Evolutionary conservation across 2,888 invertebrate genomes (phyloP), one percentile per base, ranked within the genome.

Genomic region (Laothoe populi): DNA sequence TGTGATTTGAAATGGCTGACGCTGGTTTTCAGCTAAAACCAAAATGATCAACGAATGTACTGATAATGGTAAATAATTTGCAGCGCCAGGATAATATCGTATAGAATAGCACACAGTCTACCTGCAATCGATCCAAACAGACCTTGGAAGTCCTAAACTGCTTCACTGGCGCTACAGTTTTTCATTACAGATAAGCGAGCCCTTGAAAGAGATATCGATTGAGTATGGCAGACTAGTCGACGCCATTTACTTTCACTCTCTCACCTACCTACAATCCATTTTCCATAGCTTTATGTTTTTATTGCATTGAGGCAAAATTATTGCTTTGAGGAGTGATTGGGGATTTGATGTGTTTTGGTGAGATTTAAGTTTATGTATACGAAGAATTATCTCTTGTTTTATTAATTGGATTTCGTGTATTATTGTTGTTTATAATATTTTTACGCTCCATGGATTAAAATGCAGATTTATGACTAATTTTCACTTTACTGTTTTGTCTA

Each of bases 201-300:
- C 31, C 31, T 53, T 53, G 53, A 53, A 53, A 19, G 53, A 35
- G 16, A 53, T 53, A 53, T 53, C 53, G 53, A 53, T 53, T 53
- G 16, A 19, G 19, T 26, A 19, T 35, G 35, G 31, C 53, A 53
- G 53, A 35, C 53, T 19, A 16, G 35, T 35, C 19, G 53, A 31
- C 53, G 53, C 35, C 53, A 19, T 10, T 44, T 44, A 53, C 40
- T 45, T 38, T 49, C 40, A 59, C 24, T 38, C 23, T 46, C 19
- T 44, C 44, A 44, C 44, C 44, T 19, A 57, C 8, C 46, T 44
- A 61, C 61, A 26, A 23, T 31, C 63, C 66, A 60, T 62, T 19
- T 44, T 10, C 44, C 19, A 44, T 19, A 19, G 44, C 8, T 1
- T 44, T 44, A 10, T 31, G 31, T 31, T 31, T 19, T 19, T 19